Conservation (phyloP, 2,888 invertebrate species). For the Sericinus montela region DNA sequence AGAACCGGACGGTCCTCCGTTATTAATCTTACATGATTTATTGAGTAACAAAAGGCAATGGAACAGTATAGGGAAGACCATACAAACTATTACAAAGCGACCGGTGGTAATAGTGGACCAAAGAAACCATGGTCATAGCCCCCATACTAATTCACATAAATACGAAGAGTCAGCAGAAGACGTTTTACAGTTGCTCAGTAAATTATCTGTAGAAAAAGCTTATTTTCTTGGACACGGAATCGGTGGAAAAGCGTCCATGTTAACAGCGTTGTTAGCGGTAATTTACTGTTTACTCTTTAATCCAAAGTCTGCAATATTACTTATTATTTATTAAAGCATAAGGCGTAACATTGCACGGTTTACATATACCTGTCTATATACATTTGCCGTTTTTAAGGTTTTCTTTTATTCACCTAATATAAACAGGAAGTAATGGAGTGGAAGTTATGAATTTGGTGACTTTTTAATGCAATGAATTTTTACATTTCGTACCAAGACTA, state of each 20-base stretch:
- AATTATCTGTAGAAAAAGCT: constrained; percentile 79
- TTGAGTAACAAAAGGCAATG: constrained; percentile 94
- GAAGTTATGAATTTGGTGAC: no score
- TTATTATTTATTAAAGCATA: no score
- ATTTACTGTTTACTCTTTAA: no score
- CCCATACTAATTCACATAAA: constrained; percentile 84
- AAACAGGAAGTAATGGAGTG: no score
- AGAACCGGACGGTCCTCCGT: constrained; percentile 39
- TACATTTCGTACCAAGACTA: no score
- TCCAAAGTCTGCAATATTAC: no score
- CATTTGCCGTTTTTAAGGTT: no score
- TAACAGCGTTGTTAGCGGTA: constrained; percentile 85
- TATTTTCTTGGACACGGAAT: constrained; percentile 92
- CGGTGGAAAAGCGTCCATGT: constrained; percentile 94
- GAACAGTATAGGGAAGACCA: constrained; percentile 87
- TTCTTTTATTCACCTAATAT: no score
- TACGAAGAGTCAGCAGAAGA: constrained; percentile 89
- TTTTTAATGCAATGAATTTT: no score
- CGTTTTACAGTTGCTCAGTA: constrained; percentile 80
- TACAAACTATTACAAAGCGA: constrained; percentile 83
- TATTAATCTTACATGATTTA: constrained; percentile 87
- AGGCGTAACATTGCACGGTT: no score
- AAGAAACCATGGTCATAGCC: constrained; percentile 96
- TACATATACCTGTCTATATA: no score
- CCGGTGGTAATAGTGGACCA: constrained; percentile 91